Percentiles rank a stretch among this genome's conserved stretches.
These are phyloP conservation scores for Potamarius usumacintae DNA, from an alignment of 2,113 vertebrate species.

Conservation along the genomic window DNA sequence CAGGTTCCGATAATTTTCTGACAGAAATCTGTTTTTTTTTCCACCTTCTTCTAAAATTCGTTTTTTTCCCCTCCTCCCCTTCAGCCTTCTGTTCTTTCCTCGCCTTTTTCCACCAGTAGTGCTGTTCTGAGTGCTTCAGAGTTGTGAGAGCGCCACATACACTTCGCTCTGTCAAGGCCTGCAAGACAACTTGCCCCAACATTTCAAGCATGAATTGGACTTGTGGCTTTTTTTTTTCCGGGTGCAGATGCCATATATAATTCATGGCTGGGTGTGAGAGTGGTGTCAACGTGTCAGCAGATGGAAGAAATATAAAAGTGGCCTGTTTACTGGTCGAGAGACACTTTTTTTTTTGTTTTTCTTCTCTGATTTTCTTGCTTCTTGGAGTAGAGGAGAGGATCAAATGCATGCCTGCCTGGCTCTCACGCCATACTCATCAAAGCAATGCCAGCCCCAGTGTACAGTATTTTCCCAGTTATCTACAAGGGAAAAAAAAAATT, in stretches of 20 bases:
- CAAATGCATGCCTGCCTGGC: slow-evolving; percentile 68
- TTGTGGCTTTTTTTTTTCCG: slow-evolving; percentile 69
- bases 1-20: slow-evolving; percentile 74
- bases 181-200: slow-evolving; percentile 72
- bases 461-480: slow-evolving; percentile 67
- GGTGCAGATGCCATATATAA: slow-evolving; percentile 77
- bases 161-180: slow-evolving; percentile 65
- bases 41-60: slow-evolving; percentile 30
- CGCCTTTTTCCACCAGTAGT: slow-evolving; percentile 47
- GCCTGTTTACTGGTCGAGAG: slow-evolving; percentile 76
- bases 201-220: slow-evolving; percentile 76
- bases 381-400: slow-evolving; percentile 57
- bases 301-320: slow-evolving; percentile 77
- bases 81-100: slow-evolving; percentile 42
- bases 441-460: slow-evolving; percentile 68
- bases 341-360: slow-evolving; percentile 58
- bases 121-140: slow-evolving; percentile 1
- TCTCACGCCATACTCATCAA: slow-evolving; percentile 68
- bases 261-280: slow-evolving; percentile 77
- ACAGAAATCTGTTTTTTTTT: slow-evolving; percentile 66
- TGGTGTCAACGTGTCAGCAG: slow-evolving; percentile 78
- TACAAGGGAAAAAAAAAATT: slow-evolving; percentile 60
- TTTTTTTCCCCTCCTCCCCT: slow-evolving; percentile 36
- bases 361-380: slow-evolving; percentile 58
- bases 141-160: slow-evolving; percentile 57